Percentiles rank a stretch among this genome's conserved stretches.
These are phyloP conservation scores for Muntiacus muntjak DNA, from an alignment of 2,113 vertebrate species.

Conservation along the genomic window DNA sequence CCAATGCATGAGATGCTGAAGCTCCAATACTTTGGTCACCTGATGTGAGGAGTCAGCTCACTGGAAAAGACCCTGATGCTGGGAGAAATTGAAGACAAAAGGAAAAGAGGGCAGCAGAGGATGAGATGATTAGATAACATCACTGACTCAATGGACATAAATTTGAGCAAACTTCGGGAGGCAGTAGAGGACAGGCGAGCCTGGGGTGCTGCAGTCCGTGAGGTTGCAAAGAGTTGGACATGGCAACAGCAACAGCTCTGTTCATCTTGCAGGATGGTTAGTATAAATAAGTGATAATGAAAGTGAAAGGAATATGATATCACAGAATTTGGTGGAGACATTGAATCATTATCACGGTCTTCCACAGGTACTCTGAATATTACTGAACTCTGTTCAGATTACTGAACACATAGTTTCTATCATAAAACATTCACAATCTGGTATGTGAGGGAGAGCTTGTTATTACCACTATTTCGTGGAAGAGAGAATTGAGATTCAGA, in stretches of 20 bases:
- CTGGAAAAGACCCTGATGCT: neutral
- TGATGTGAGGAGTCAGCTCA: neutral
- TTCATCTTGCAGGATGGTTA: neutral
- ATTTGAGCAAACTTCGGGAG: neutral
- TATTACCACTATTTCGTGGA: neutral
- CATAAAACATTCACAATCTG: neutral
- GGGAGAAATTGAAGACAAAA: neutral
- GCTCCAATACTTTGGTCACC: neutral
- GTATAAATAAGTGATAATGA: neutral
- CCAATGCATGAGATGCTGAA: neutral
- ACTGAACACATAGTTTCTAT: neutral
- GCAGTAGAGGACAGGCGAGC: neutral
- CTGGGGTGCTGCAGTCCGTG: neutral
- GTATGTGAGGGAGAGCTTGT: neutral
- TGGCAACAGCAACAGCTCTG: neutral
- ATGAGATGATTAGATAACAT: neutral
- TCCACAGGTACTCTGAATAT: neutral
- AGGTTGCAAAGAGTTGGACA: neutral
- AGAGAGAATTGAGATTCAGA: neutral
- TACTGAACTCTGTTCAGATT: too few species aligned
- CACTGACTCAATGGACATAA: neutral
- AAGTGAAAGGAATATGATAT: neutral
- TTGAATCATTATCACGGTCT: neutral
- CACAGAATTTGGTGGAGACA: neutral
- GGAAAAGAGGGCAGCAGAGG: neutral